Conservation (phyloP, 2,888 invertebrate genomes). For the Criorhina ranunculi region DNA sequence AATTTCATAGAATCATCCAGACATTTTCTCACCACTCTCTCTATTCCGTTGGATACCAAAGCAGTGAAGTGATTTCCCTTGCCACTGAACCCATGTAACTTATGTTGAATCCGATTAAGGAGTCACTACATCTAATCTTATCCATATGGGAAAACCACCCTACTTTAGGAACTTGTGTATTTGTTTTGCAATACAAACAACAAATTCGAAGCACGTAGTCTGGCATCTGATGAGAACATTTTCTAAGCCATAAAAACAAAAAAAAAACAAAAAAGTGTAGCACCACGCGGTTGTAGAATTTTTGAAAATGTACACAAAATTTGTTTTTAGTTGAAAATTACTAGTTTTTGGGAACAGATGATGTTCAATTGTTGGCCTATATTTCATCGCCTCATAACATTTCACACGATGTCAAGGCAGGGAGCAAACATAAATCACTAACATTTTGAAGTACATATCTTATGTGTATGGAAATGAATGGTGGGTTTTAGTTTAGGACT, state of each 20-base stretch:
- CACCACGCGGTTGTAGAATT: neutral
- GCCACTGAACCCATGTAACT: constrained; percentile 5
- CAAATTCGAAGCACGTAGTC: constrained; percentile 22
- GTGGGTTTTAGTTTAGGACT: constrained; percentile 9
- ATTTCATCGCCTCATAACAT: neutral
- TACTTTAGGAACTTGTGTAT: neutral
- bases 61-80: constrained; percentile 4
- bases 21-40: neutral
- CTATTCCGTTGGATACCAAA: neutral
- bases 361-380: neutral
- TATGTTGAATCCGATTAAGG: constrained; percentile 12
- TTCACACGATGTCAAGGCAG: constrained; percentile 10
- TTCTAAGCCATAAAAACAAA: neutral
- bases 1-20: neutral
- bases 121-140: neutral
- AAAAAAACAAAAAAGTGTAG: too few species aligned
- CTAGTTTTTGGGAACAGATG: neutral
- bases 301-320: constrained; percentile 10
- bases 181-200: neutral
- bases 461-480: neutral
- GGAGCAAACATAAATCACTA: constrained; percentile 34
- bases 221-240: constrained; percentile 13
- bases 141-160: constrained; percentile 2
- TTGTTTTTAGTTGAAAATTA: neutral
- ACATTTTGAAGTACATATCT: too few species aligned